Percentiles rank a stretch among this genome's conserved stretches.
Evolutionary conservation across 1,140 invertebrate species (phyloP).

Genomic region (Homalodisca vitripennis): DNA sequence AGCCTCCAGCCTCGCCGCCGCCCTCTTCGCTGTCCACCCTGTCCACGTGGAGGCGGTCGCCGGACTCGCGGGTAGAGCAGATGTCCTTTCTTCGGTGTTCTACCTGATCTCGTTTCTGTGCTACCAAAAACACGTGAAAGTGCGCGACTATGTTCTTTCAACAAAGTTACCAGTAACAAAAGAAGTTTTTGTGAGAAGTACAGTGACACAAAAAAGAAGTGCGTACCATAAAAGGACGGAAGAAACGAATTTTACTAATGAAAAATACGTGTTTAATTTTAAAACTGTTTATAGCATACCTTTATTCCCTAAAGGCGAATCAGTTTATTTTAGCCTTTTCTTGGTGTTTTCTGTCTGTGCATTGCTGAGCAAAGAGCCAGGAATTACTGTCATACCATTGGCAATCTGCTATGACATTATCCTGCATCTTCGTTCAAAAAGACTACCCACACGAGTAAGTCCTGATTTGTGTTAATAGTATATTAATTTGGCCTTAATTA

Average conservation of each 20-base stretch:
- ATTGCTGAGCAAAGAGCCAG: conserved; percentile 39
- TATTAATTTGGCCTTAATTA: no score
- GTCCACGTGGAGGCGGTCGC: conserved; percentile 96
- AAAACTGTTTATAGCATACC: background rate
- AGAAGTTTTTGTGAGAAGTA: no score
- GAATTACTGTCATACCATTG: conserved; percentile 31
- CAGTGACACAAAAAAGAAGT: no score
- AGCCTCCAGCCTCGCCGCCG: conserved; percentile 72
- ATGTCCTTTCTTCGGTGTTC: conserved; percentile 88
- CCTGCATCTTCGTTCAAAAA: conserved; percentile 31
- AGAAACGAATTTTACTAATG: no score
- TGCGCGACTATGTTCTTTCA: conserved; percentile 32
- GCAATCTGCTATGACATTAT: conserved; percentile 37
- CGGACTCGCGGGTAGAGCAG: conserved; percentile 93
- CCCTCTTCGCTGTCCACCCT: conserved; percentile 93
- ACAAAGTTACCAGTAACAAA: background rate
- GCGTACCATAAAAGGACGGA: no score
- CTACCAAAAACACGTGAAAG: conserved; percentile 61
- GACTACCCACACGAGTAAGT: background rate
- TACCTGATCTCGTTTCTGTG: conserved; percentile 84
- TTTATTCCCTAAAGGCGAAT: background rate
- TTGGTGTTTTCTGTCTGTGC: conserved; percentile 31
- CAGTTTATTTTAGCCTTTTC: background rate
- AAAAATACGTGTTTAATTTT: background rate
- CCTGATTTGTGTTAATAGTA: no score